A percentile compares a stretch with the other conserved stretches of the same genome.
Conservation (phyloP, 2,113 vertebrate species). For the Nesoenas mayeri region DNA sequence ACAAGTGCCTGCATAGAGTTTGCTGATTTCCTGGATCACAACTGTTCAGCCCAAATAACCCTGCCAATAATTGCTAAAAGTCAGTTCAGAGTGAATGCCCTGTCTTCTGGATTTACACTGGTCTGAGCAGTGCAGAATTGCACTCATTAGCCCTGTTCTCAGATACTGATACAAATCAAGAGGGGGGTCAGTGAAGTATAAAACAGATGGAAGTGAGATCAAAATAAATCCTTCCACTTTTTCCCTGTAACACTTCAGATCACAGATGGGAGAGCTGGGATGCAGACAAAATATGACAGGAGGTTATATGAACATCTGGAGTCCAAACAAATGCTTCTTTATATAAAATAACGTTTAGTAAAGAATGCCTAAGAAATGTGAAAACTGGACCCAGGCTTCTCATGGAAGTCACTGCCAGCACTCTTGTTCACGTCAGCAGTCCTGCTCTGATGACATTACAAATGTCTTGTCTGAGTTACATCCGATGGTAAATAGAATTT, state of each 20-base stretch:
- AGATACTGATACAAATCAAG: neutral
- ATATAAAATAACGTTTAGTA: neutral
- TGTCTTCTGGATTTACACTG: neutral
- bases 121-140: neutral
- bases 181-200: neutral
- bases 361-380: conserved; percentile 35
- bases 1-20: neutral
- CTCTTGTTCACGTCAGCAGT: conserved; percentile 15
- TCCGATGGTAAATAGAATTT: conserved; percentile 14
- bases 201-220: conserved; percentile 40
- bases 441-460: conserved; percentile 33
- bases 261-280: conserved; percentile 28
- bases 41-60: conserved; percentile 23
- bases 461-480: conserved; percentile 35
- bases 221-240: conserved; percentile 56
- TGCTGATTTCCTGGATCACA: conserved; percentile 28
- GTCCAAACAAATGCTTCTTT: conserved; percentile 59
- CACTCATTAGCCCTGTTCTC: neutral
- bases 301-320: conserved; percentile 60
- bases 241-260: conserved; percentile 28
- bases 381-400: conserved; percentile 34
- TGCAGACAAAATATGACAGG: conserved; percentile 46
- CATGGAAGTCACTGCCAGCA: neutral
- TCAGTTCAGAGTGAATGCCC: neutral
- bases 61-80: conserved; percentile 2